Evolutionary conservation across 2,888 invertebrate genomes (phyloP).

Genomic region (Camponotus fellah): DNA sequence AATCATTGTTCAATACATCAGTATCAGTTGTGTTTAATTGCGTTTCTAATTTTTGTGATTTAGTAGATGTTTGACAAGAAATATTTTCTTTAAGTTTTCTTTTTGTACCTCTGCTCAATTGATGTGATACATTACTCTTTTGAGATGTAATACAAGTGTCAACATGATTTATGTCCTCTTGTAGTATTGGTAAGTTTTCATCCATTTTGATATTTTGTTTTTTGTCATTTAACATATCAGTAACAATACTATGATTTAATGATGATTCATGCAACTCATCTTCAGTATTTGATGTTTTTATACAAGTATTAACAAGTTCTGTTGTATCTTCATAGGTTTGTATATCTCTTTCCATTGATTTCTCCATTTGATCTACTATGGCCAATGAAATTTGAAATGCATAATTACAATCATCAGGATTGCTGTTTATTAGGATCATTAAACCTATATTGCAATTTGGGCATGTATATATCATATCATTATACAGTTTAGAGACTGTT

Average conservation of each 20-base stretch:
- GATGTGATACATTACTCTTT: conserved; percentile 21
- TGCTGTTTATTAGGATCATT: conserved; percentile 69
- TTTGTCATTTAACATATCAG: conserved; percentile 1
- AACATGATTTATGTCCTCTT: conserved; percentile 11
- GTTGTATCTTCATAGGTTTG: conserved; percentile 43
- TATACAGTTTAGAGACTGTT: conserved; percentile 58
- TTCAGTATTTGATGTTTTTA: background rate
- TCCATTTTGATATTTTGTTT: background rate
- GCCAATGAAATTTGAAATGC: conserved; percentile 68
- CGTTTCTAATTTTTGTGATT: background rate
- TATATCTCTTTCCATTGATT: conserved; percentile 28
- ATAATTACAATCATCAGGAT: conserved; percentile 63
- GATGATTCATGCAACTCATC: background rate
- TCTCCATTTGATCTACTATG: conserved; percentile 56
- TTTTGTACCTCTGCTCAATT: conserved; percentile 23
- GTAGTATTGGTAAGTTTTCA: conserved; percentile 14
- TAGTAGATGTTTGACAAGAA: conserved; percentile 13
- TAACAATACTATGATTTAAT: background rate
- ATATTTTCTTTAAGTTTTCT: conserved; percentile 34
- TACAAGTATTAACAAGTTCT: background rate
- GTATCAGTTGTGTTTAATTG: background rate
- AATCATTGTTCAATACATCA: conserved; percentile 26
- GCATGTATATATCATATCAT: conserved; percentile 68
- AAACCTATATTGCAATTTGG: conserved; percentile 74
- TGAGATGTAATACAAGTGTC: background rate